Conservation (phyloP, 1,140 invertebrate species). For the Pemphigus obesinymphae region DNA sequence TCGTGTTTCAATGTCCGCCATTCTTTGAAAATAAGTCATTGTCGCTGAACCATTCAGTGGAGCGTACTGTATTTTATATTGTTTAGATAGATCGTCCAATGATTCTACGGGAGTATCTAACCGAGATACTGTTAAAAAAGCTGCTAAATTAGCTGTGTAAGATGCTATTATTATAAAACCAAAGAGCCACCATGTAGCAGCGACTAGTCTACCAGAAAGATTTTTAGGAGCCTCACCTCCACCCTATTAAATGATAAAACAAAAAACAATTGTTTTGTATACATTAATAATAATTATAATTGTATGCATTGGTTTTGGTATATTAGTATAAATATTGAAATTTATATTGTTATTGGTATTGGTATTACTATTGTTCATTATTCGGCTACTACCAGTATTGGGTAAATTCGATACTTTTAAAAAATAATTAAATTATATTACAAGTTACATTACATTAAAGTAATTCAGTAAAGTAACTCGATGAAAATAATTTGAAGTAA, state of each 20-base stretch:
- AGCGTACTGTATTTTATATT: constrained; percentile 93
- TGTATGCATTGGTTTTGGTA: too few relatives aligned
- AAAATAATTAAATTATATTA: too few relatives aligned
- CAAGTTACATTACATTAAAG: too few relatives aligned
- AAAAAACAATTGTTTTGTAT: background rate
- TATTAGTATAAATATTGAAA: too few relatives aligned
- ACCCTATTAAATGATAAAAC: constrained; percentile 54
- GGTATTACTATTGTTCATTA: too few relatives aligned
- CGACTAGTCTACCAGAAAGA: constrained; percentile 83
- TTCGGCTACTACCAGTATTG: too few relatives aligned
- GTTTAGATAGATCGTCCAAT: constrained; percentile 85
- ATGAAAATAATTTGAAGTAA: too few relatives aligned
- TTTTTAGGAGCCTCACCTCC: constrained; percentile 95
- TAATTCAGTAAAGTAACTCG: too few relatives aligned
- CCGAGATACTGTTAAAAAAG: constrained; percentile 87
- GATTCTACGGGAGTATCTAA: constrained; percentile 89
- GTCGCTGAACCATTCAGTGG: constrained; percentile 78
- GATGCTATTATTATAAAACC: constrained; percentile 98
- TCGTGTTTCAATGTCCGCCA: constrained; percentile 89
- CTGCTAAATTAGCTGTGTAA: constrained; percentile 94
- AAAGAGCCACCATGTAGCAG: constrained; percentile 97
- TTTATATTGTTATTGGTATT: too few relatives aligned
- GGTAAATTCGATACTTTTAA: too few relatives aligned
- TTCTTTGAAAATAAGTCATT: constrained; percentile 90
- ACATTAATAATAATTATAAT: too few relatives aligned